Evolutionary conservation across 2,113 vertebrate species (phyloP), one percentile per base, ranked within the genome.

Genomic region (Trachemys scripta): DNA sequence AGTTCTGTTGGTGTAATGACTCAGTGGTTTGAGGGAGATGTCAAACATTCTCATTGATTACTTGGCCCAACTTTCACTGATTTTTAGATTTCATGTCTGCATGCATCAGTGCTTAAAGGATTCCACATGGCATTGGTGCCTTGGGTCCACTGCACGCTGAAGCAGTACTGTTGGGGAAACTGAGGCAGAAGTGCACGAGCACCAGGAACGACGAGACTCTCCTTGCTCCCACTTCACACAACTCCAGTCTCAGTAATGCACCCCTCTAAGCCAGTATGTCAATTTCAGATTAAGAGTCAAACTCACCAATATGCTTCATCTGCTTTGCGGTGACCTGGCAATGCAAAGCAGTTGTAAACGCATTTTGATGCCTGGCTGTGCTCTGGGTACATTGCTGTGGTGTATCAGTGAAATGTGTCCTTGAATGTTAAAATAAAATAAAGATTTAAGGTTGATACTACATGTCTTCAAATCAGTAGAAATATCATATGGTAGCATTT

Each of bases 401-500:
- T 42, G n/a, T 75, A 75, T 25, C 20, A 75, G 10, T 54, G 24
- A 84, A 56, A 86, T 84, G 84, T 59, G 84, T 20, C 13, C 10
- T 86, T 9, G n/a, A 38, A 0, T 8, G 38, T 95, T 95, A 84
- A 92, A 93, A 80, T 84, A 17, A 76, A 47, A 78, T 82, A 76
- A 59, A 16, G 14, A 87, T 45, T 84, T 79, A 72, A 85, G 47
- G 47, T 49, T 88, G 50, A 45, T 72, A 53, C 14, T 49, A 8
- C 24, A 12, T 13, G 5, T 49, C 14, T 49, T 88, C 19, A 82
- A 90, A 78, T 8, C 80, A 35, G 0, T 0, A 8, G 72, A 90
- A 96, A 19, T 84, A 3, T 80, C 92, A 80, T n/a, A 91, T 75
- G 80, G 42, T 51, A 76, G 4, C 88, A 94, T 94, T 45, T n/a